Evolutionary conservation across 2,113 vertebrate species (phyloP), one percentile per base, ranked within the genome.

Genomic region (Capra hircus): DNA sequence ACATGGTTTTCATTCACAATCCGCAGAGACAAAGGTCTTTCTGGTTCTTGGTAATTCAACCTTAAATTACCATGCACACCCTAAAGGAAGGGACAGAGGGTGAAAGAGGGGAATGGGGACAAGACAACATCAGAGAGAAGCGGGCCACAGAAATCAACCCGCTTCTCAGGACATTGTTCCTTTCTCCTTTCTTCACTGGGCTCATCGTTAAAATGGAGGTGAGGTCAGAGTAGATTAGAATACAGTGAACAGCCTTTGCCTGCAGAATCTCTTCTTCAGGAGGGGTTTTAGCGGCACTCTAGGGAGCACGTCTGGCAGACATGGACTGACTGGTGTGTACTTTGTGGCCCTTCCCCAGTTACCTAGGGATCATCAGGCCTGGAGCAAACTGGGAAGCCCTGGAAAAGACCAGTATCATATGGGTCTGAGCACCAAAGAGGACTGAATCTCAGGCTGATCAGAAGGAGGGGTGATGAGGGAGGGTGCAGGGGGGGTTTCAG

Each of bases 11-110:
- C 74, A 88, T 13, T 81, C 74, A 82, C n/a, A 52, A 59, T n/a
- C 25, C 7, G 80, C 2, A 84, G 64, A 95, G 27, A 87, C 19
- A n/a, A 40, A 77, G 74, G 74, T 71, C 59, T 94, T 91, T 90
- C 50, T 78, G 33, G 59, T 6, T 95, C 67, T 81, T 43, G 48
- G 53, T 57, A 87, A 62, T 27, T 43, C 95, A 87, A 67, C 11
- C 74, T 52, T 57, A 82, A n/a, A 8, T 81, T 60, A 40, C 15
- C 33, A 82, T 2, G 17, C 36, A 45, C 0, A 27, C 4, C 9
- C 25, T 48, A 53, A 83, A 89, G 53, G 36, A 62, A 82, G 83
- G 64, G n/a, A 52, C 30, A 59, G 12, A 43, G 10, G 4, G 28
- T 28, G 50, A 36, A 28, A 50, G 40, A 90, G 33, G 36, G 67